Evolutionary conservation across 2,888 invertebrate genomes (phyloP).

Genomic region (Anorthoa munda): DNA sequence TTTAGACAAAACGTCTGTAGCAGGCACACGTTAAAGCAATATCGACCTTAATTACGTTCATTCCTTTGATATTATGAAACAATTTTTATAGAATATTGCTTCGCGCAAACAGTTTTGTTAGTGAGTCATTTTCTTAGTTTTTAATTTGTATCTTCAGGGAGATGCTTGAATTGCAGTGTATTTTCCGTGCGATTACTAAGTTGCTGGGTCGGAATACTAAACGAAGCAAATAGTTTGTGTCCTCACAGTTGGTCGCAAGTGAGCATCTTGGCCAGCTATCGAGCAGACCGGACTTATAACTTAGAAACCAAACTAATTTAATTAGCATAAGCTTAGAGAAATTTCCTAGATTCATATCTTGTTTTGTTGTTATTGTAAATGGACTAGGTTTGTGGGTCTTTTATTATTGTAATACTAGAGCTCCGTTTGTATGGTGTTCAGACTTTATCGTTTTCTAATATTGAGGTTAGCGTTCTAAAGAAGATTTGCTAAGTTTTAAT

Average conservation of each 20-base stretch:
- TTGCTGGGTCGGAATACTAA: conserved; percentile 56
- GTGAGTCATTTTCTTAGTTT: conserved; percentile 26
- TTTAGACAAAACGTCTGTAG: conserved; percentile 60
- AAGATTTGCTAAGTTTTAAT: background rate
- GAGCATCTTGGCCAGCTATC: conserved; percentile 76
- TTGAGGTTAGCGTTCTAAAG: background rate
- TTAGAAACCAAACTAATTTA: conserved; percentile 81
- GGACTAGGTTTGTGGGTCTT: conserved; percentile 44
- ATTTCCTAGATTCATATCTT: conserved; percentile 67
- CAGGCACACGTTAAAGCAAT: conserved; percentile 53
- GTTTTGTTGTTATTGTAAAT: conserved; percentile 66
- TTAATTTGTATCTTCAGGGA: conserved; percentile 43
- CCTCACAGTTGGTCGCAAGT: conserved; percentile 70
- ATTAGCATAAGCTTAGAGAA: conserved; percentile 76
- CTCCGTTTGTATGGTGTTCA: conserved; percentile 1
- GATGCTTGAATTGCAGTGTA: conserved; percentile 46
- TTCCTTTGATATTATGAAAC: conserved; percentile 38
- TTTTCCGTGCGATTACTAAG: conserved; percentile 58
- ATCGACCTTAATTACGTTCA: conserved; percentile 43
- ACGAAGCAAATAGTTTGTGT: conserved; percentile 70
- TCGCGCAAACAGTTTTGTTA: conserved; percentile 15
- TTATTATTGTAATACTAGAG: conserved; percentile 28
- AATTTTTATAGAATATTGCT: conserved; percentile 18
- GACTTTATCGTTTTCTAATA: conserved; percentile 32
- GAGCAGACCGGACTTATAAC: conserved; percentile 68